A percentile compares a stretch with the other conserved stretches of the same genome.
phyloP scores from a whole-genome alignment of 2,113 vertebrate genomes.

The Galemys pyrenaicus region DNA sequence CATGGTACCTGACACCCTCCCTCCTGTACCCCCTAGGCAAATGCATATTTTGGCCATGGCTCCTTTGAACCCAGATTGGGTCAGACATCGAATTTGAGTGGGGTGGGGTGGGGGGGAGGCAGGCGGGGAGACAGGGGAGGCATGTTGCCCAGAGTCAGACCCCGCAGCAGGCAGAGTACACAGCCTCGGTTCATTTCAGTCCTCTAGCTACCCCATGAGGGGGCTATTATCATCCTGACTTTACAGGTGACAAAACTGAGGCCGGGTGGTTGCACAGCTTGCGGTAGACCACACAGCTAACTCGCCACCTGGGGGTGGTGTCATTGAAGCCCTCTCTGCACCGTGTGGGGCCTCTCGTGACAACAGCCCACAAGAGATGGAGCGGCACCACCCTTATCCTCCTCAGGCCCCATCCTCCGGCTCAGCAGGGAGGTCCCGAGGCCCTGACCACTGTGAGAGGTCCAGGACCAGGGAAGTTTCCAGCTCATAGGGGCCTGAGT shows the following conservation, averaged over 20 bases:
- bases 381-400: not conserved
- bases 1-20: not conserved
- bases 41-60: not conserved
- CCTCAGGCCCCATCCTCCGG: not conserved
- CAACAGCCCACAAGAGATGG: not conserved
- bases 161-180: not conserved
- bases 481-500: rapidly evolving
- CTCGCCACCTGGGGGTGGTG: not conserved
- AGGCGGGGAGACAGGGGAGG: too few relatives aligned
- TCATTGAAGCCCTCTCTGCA: not conserved
- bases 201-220: not conserved
- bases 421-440: rapidly evolving
- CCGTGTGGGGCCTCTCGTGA: rapidly evolving
- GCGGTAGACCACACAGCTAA: not conserved
- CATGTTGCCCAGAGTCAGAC: rapidly evolving
- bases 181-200: not conserved
- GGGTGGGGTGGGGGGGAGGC: too few relatives aligned
- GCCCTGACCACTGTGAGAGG: not conserved
- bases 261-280: not conserved
- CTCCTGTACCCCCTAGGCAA: rapidly evolving
- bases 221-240: too few relatives aligned
- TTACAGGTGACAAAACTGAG: not conserved
- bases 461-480: not conserved
- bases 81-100: not conserved
- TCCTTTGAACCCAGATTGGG: not conserved